Base-by-base conservation (phyloP, 2,113 vertebrate species). In the Engraulis encrasicolus region DNA sequence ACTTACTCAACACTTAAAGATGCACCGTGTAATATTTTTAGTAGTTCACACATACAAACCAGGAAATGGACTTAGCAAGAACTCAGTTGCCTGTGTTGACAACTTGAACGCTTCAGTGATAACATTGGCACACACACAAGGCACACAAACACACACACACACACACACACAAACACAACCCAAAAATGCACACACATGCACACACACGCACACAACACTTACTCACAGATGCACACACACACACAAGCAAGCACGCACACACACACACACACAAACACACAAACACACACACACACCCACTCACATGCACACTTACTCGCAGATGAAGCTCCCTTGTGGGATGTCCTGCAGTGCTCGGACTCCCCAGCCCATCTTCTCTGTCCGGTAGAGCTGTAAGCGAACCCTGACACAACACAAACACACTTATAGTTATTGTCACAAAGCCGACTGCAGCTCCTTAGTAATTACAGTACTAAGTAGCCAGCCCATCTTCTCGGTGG, bases 361-460 rank as follows among this genome's bases (percentile, higher is more conserved):
- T 0, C 97, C 97, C 97, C 97, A 98, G 38, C 97, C 97, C 97
- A 98, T 98, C 91, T 98, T 98, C 89, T 96, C 97, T 0, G 97
- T 98, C 17, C 97, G 95, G 90, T 98, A 98, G 14, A 98, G 95
- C 94, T 98, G 97, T 31, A 98, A 93, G 15, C 97, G 96, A 18
- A 98, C 97, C 92, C 97, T 98, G 88, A 58, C 2, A 86, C 81
- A 86, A 54, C 48, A 86, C 82, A 83, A 78, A 84, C 79, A 71
- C 66, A 87, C 58, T 81, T 36, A 38, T 54, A 50, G 34, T 40
- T 74, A 81, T 50, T 78, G 36, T 34, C 79, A 83, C 74, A 79
- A 31, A 77, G 14, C 84, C 17, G 78, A 54, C 40, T 58, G 27
- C 77, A 5, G 38, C 7, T 11, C 7, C 80, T 45, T 3, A 45